Percentiles rank a stretch among this genome's conserved stretches.
Conservation (phyloP, 2,797 vertebrate species). For the Oceanodroma leucorhoa region DNA sequence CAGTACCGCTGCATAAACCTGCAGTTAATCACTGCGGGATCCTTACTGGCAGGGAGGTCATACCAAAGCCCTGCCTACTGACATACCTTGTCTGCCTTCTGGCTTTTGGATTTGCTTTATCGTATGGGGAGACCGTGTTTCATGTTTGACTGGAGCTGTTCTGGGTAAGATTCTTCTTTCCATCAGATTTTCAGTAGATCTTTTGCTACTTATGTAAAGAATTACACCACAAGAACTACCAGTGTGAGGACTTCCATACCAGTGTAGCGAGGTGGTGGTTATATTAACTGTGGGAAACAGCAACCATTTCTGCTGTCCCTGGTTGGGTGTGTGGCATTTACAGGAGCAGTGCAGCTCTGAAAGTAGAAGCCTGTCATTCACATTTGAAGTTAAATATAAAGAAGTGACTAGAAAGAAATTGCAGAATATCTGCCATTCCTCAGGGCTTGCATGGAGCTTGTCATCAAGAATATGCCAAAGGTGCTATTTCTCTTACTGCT, state of each 20-base stretch:
- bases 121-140: accelerated
- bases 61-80: not conserved
- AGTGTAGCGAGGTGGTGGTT: accelerated
- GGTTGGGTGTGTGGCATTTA: accelerated
- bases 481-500: not conserved
- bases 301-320: not conserved
- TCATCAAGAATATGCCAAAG: not conserved
- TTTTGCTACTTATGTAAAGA: accelerated
- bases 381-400: not conserved
- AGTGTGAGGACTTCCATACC: not conserved
- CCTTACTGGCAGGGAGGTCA: not conserved
- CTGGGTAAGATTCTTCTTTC: not conserved
- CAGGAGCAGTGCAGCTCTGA: not conserved
- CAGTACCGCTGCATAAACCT: too few relatives aligned
- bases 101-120: not conserved
- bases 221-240: not conserved
- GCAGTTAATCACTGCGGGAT: not conserved
- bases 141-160: not conserved
- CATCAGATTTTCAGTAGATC: not conserved
- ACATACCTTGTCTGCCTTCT: not conserved
- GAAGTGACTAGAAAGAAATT: not conserved
- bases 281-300: not conserved
- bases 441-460: not conserved
- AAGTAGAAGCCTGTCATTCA: not conserved
- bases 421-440: not conserved